A percentile compares a stretch with the other conserved stretches of the same genome.
Evolutionary conservation across 2,888 invertebrate genomes (phyloP).

Genomic region (Neoaliturus tenellus): DNA sequence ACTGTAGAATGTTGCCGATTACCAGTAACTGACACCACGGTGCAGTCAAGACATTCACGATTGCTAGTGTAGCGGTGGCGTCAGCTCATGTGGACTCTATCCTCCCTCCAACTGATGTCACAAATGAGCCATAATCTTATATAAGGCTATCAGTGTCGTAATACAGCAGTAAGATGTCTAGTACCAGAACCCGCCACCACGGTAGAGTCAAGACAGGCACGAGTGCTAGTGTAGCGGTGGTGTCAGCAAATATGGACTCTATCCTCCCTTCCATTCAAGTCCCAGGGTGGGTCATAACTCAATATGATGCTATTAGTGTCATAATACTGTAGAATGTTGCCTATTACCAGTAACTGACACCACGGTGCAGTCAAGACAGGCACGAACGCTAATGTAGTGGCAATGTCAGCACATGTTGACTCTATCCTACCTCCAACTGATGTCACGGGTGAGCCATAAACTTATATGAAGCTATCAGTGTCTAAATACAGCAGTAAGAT

Average conservation of each 20-base stretch:
- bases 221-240: conserved; percentile 63
- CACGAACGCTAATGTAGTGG: conserved; percentile 63
- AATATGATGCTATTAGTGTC: conserved; percentile 56
- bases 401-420: conserved; percentile 61
- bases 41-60: conserved; percentile 62
- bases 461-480: too few species aligned
- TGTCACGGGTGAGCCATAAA: conserved; percentile 50
- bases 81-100: conserved; percentile 60
- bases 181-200: conserved; percentile 55
- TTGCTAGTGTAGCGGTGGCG: conserved; percentile 63
- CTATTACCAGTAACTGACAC: conserved; percentile 60
- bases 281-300: conserved; percentile 53
- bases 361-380: conserved; percentile 61
- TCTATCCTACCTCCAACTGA: background rate
- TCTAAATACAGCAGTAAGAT: conserved; percentile 70
- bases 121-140: conserved; percentile 54
- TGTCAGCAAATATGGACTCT: conserved; percentile 60
- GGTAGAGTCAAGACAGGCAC: conserved; percentile 62
- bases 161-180: conserved; percentile 70
- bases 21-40: conserved; percentile 55
- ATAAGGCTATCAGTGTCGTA: too few species aligned
- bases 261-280: background rate
- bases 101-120: conserved; percentile 24
- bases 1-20: conserved; percentile 68
- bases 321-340: conserved; percentile 67